Evolutionary conservation across 2,888 invertebrate species (phyloP).

Genomic region (Minunthozetes semirufus): DNA sequence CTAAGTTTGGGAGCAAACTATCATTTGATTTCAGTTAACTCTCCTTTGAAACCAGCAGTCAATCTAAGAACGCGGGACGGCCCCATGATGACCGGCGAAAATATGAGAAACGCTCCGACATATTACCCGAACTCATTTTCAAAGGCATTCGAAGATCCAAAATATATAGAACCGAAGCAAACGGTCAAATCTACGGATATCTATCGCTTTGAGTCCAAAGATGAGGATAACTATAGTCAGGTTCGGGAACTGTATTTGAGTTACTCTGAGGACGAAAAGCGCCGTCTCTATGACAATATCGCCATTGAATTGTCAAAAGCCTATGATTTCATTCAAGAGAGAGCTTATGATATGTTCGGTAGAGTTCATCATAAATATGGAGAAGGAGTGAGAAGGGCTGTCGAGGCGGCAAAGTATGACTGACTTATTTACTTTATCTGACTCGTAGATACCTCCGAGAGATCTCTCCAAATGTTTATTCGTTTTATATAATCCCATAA

Average conservation of each 20-base stretch:
- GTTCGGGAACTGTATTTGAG: slow-evolving; percentile 63
- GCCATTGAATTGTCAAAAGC: slow-evolving; percentile 69
- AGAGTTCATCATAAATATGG: slow-evolving; percentile 71
- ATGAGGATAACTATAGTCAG: slow-evolving; percentile 90
- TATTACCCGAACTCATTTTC: slow-evolving; percentile 94
- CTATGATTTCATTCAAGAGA: slow-evolving; percentile 72
- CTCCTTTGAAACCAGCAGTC: slow-evolving; percentile 61
- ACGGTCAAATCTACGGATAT: slow-evolving; percentile 65
- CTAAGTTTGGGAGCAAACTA: slow-evolving; percentile 84
- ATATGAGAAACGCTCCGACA: slow-evolving; percentile 80
- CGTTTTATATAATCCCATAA: too few species aligned
- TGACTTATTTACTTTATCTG: too few species aligned
- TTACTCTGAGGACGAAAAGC: slow-evolving; percentile 57
- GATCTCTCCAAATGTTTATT: too few species aligned
- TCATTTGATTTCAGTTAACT: slow-evolving; percentile 88
- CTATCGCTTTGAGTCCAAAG: slow-evolving; percentile 64
- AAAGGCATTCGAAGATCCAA: slow-evolving; percentile 60
- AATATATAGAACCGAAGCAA: too few species aligned
- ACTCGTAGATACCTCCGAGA: too few species aligned
- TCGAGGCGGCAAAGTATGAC: slow-evolving; percentile 9
- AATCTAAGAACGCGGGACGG: slow-evolving; percentile 62
- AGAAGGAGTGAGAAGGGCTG: slow-evolving; percentile 19
- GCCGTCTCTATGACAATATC: slow-evolving; percentile 69
- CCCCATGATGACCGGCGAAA: slow-evolving; percentile 62
- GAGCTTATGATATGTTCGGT: slow-evolving; percentile 73